Evolutionary conservation across 2,113 vertebrate species (phyloP), one percentile per base, ranked within the genome.

Genomic region (Tonatia bakeri): DNA sequence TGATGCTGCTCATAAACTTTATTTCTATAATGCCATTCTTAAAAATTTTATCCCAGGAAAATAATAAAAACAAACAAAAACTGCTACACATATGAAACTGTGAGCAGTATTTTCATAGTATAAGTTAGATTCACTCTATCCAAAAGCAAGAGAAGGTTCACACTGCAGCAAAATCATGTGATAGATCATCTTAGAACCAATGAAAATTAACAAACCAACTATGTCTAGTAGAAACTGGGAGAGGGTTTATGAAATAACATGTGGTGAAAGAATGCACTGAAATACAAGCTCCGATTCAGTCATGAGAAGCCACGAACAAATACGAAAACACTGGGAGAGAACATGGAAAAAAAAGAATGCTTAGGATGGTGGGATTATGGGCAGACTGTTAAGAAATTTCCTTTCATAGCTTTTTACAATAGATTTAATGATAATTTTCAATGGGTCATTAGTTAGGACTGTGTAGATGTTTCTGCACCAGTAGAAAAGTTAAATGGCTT

Each of bases 151-250:
- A 90, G 38, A 89, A 88, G 5, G 17, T 52, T 95, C 80, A 75
- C 11, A 50, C 4, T 81, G 10, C 13, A 91, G 52, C 45, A 83
- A 75, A 95, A 87, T 59, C 38, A 96, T 33, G 54, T 20, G n/a
- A 89, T 0, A 50, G n/a, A 73, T 69, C n/a, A 87, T n/a, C 86
- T 91, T 36, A 87, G 31, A 93, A 31, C 11, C 19, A 87, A 76
- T 81, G 75, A 77, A 86, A 94, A 94, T 40, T 90, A 1, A 85
- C 83, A 94, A 87, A n/a, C 5, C 64, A 96, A 59, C 16, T 92
- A 56, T 15, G 15, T 54, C 59, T 87, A 87, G 36, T 12, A 93
- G 72, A 94, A 87, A 91, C 6, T 87, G 56, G 31, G 36, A 94
- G 16, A 86, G 38, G 24, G 5, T 36, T 85, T 79, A 72, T 73